These are phyloP conservation scores for Morone chrysops DNA, from an alignment of 2,113 vertebrate genomes.

Conservation along the genomic window DNA sequence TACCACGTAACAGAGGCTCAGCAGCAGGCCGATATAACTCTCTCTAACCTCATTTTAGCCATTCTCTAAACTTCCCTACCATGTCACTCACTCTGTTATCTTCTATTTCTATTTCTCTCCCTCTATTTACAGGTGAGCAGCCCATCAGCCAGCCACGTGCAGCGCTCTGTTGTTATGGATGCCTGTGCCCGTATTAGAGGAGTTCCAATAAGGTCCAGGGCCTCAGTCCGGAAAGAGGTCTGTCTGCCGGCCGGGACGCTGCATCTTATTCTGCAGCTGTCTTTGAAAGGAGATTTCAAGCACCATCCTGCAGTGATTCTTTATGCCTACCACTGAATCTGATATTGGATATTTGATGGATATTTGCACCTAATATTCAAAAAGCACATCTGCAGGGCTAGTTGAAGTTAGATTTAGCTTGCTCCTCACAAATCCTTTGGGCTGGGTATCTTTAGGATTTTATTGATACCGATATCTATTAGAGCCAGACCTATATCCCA, in stretches of 20 bases:
- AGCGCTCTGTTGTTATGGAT: conserved; percentile 85
- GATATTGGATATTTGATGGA: neutral
- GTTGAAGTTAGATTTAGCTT: neutral
- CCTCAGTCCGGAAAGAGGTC: conserved; percentile 87
- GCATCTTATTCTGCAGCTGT: neutral
- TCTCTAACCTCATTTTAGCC: neutral
- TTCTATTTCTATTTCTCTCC: neutral
- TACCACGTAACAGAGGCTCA: too few relatives aligned
- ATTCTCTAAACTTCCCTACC: neutral
- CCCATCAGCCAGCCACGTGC: conserved; percentile 34
- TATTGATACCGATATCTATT: too few relatives aligned
- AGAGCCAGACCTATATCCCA: too few relatives aligned
- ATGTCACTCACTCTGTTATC: neutral
- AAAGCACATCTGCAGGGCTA: neutral
- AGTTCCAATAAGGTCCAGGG: conserved; percentile 84
- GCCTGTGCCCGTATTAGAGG: conserved; percentile 83
- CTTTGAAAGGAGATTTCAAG: neutral
- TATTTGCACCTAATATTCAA: neutral
- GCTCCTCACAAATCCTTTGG: neutral
- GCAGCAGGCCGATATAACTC: neutral
- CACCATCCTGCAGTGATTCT: neutral
- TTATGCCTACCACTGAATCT: neutral
- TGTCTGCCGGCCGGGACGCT: neutral
- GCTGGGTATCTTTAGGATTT: too few relatives aligned
- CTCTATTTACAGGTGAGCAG: conserved; percentile 60